phyloP scores from a whole-genome alignment of 2,797 vertebrate species.

The Takifugu rubripes region DNA sequence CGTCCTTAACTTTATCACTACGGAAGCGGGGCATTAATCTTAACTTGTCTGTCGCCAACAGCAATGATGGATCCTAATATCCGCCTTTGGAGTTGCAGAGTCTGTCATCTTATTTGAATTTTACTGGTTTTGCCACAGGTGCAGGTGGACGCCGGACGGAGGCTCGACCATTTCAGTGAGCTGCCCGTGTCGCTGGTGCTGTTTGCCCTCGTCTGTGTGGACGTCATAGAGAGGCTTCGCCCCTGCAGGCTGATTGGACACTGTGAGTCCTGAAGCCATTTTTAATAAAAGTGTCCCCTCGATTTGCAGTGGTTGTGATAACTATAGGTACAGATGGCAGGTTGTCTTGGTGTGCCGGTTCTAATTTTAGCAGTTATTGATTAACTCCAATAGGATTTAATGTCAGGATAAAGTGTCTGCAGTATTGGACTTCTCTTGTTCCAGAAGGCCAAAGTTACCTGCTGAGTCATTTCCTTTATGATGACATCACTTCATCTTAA shows the following conservation, averaged over 20 bases:
- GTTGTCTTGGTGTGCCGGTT: too few species aligned
- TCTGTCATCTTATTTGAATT: too few species aligned
- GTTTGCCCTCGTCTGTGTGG: constrained; percentile 74
- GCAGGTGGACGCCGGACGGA: constrained; percentile 52
- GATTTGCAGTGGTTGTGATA: too few species aligned
- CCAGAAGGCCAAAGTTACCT: too few species aligned
- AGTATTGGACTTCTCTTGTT: neutral
- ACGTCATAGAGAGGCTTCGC: constrained; percentile 79
- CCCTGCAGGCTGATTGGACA: constrained; percentile 69
- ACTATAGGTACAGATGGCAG: too few species aligned
- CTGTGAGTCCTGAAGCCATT: constrained; percentile 44
- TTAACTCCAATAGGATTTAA: neutral
- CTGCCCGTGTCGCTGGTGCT: constrained; percentile 80
- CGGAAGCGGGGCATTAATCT: too few species aligned
- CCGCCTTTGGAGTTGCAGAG: too few species aligned
- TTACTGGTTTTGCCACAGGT: constrained; percentile 56
- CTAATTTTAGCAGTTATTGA: neutral
- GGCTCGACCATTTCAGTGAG: constrained; percentile 66
- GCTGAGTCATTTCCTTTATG: too few species aligned
- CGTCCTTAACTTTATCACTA: too few species aligned
- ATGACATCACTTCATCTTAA: neutral
- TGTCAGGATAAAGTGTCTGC: neutral
- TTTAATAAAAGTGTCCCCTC: neutral
- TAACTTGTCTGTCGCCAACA: too few species aligned
- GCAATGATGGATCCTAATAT: too few species aligned